A percentile compares a stretch with the other conserved stretches of the same genome.
Evolutionary conservation across 2,113 vertebrate genomes (phyloP).

Genomic region (Ondatra zibethicus): DNA sequence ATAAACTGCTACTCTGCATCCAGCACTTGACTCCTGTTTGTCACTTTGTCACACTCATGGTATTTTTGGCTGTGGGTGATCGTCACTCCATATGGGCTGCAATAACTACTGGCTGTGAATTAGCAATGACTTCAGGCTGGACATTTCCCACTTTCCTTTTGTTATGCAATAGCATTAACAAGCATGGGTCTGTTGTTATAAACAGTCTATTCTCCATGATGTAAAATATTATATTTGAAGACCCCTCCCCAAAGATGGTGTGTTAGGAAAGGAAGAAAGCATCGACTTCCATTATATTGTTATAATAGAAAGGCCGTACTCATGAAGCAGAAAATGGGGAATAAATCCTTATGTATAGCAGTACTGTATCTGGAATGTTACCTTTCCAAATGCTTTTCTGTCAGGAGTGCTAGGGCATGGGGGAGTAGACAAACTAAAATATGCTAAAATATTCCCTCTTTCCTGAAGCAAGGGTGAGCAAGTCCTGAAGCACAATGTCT

Average conservation of each 20-base stretch:
- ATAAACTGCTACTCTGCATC: constrained; percentile 16
- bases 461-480: constrained; percentile 5
- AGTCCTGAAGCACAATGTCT: background rate
- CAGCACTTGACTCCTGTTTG: constrained; percentile 43
- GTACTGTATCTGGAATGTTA: background rate
- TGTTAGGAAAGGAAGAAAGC: background rate
- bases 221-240: constrained; percentile 36
- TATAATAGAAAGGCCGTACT: background rate
- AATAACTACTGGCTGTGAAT: constrained; percentile 61
- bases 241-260: background rate
- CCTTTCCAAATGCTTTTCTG: constrained; percentile 31
- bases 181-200: constrained; percentile 35
- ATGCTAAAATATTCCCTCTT: constrained; percentile 3
- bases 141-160: constrained; percentile 32
- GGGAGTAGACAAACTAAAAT: background rate
- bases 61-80: constrained; percentile 44
- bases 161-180: background rate
- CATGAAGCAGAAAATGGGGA: background rate
- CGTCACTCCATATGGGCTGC: constrained; percentile 69
- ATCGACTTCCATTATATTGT: background rate
- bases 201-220: background rate
- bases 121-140: constrained; percentile 49
- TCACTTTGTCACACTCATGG: constrained; percentile 52
- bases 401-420: background rate
- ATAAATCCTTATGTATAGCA: background rate